These are phyloP conservation scores for Caenorhabditis panamensis DNA, from an alignment of 2,888 invertebrate species.

Conservation along the genomic window DNA sequence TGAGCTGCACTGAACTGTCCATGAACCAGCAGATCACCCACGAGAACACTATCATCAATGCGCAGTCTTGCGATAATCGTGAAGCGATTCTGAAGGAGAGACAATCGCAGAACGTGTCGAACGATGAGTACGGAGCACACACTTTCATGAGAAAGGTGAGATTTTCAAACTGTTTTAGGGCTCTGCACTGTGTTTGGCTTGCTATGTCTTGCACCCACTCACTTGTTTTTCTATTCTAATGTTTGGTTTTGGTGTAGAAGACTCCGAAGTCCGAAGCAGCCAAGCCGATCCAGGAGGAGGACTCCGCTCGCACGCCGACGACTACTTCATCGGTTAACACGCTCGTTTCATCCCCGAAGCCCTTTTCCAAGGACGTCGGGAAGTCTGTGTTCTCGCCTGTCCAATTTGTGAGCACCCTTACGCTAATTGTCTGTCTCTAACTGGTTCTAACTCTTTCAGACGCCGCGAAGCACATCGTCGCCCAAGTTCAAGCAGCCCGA, in stretches of 20 bases:
- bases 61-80: slow-evolving; percentile 58
- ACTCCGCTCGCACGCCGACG: neutral
- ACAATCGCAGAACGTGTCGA: slow-evolving; percentile 14
- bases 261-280: slow-evolving; percentile 8
- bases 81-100: slow-evolving; percentile 53
- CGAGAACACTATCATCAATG: slow-evolving; percentile 57
- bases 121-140: slow-evolving; percentile 65
- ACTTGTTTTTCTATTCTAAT: slow-evolving; percentile 12
- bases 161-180: too few species aligned
- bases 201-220: neutral
- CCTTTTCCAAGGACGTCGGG: slow-evolving; percentile 41
- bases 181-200: neutral
- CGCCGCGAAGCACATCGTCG: slow-evolving; percentile 66
- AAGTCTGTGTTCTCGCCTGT: slow-evolving; percentile 63
- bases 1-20: slow-evolving; percentile 41
- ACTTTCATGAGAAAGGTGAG: slow-evolving; percentile 67
- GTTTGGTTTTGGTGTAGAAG: slow-evolving; percentile 35
- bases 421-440: neutral
- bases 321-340: slow-evolving; percentile 9
- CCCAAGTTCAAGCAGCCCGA: slow-evolving; percentile 37
- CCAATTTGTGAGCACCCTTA: slow-evolving; percentile 62
- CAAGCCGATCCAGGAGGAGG: slow-evolving; percentile 10
- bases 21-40: slow-evolving; percentile 55
- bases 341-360: slow-evolving; percentile 57
- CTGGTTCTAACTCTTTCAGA: slow-evolving; percentile 48